Percentiles rank a stretch among this genome's conserved stretches.
Evolutionary conservation across 1,140 invertebrate genomes (phyloP).

Genomic region (Potamilus streckersoni): DNA sequence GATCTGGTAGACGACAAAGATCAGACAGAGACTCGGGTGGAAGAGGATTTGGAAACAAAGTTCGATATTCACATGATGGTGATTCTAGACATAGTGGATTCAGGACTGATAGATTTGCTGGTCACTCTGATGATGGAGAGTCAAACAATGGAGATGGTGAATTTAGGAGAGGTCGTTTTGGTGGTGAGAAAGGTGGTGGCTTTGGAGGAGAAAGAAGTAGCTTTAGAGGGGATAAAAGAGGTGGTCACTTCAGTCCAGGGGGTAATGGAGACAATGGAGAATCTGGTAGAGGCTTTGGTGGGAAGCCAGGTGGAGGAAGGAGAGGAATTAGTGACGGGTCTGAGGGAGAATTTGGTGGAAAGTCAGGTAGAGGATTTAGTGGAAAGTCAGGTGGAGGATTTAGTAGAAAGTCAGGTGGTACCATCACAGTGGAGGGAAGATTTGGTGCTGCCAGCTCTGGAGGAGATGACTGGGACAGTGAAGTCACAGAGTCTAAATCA

Average conservation of each 20-base stretch:
- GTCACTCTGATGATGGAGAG: not conserved
- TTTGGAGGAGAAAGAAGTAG: conserved; percentile 7
- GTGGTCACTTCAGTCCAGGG: not conserved
- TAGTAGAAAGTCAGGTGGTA: conserved; percentile 18
- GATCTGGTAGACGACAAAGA: not conserved
- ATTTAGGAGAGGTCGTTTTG: conserved; percentile 7
- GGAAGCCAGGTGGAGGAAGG: not conserved
- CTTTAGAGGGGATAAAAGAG: not conserved
- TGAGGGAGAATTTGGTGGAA: conserved; percentile 2
- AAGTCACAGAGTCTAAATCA: not conserved
- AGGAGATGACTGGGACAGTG: conserved; percentile 22
- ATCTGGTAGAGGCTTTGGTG: conserved; percentile 12
- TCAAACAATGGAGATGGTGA: conserved; percentile 9
- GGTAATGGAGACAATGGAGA: conserved; percentile 6
- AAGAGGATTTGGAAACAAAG: conserved; percentile 2
- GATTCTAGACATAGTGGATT: conserved; percentile 3
- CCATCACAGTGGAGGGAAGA: conserved; percentile 11
- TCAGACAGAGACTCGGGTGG: not conserved
- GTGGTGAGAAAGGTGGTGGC: conserved; percentile 1
- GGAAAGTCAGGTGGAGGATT: conserved; percentile 28
- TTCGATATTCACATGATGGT: not conserved
- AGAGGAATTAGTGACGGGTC: not conserved
- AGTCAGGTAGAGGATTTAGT: not conserved
- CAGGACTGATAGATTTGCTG: conserved; percentile 13
- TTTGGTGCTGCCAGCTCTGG: conserved; percentile 10